Conservation (phyloP, 2,888 invertebrate genomes). For the Oscheius sp. region DNA sequence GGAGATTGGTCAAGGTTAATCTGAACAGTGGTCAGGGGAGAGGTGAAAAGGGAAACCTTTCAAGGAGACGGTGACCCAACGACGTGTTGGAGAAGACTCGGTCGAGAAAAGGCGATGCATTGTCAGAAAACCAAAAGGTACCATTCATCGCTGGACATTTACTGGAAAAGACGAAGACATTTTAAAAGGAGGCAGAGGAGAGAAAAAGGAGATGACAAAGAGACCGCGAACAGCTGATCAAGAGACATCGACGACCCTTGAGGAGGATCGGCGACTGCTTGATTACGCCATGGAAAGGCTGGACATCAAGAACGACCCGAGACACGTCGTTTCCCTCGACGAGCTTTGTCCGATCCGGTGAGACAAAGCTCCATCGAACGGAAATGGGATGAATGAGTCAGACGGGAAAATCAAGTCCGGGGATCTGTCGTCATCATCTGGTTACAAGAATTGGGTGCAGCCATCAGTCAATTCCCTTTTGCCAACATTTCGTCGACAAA, state of each 20-base stretch:
- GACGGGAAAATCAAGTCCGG: too few species aligned
- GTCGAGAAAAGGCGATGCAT: conserved; percentile 44
- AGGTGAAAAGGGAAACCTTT: conserved; percentile 44
- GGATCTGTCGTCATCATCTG: too few species aligned
- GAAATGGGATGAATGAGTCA: too few species aligned
- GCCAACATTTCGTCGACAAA: too few species aligned
- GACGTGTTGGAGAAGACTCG: conserved; percentile 71
- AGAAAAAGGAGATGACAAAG: background rate
- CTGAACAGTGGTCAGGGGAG: conserved; percentile 32
- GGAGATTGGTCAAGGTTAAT: conserved; percentile 63
- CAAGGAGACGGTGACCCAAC: conserved; percentile 63
- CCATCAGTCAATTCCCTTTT: too few species aligned
- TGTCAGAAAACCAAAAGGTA: conserved; percentile 24
- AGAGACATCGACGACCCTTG: background rate
- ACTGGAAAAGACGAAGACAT: background rate
- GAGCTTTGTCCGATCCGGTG: too few species aligned
- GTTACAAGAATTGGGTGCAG: too few species aligned
- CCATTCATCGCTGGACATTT: conserved; percentile 29
- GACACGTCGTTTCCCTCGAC: too few species aligned
- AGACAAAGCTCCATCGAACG: too few species aligned
- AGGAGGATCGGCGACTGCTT: background rate
- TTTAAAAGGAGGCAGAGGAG: background rate
- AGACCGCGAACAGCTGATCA: too few species aligned
- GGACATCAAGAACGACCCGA: background rate
- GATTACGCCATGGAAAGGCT: too few species aligned